phyloP scores from a whole-genome alignment of 2,888 invertebrate species.

The Oligia fasciuncula region DNA sequence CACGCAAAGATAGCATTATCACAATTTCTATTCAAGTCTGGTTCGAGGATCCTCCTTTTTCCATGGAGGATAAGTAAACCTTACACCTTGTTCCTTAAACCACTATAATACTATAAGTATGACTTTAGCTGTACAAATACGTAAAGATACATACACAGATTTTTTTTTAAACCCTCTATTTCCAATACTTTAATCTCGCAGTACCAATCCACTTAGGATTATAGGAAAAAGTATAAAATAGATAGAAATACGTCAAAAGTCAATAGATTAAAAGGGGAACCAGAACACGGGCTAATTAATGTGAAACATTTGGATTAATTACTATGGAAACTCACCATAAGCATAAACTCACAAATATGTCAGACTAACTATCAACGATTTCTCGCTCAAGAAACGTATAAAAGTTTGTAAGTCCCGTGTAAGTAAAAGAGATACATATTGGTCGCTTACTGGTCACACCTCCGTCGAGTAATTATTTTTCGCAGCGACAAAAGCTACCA shows the following conservation, averaged over 20 bases:
- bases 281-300: conserved; percentile 67
- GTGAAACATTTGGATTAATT: conserved; percentile 61
- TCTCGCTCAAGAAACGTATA: no score
- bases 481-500: no score
- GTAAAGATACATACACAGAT: background rate
- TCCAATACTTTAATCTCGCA: background rate
- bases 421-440: no score
- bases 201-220: conserved; percentile 27
- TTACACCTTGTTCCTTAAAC: no score
- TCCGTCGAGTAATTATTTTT: no score
- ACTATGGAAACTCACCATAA: conserved; percentile 56
- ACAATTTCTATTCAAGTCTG: background rate
- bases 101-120: no score
- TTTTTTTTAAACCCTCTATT: background rate
- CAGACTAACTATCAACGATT: background rate
- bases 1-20: background rate
- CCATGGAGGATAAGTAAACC: no score
- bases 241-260: conserved; percentile 59
- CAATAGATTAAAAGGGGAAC: conserved; percentile 67
- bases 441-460: no score
- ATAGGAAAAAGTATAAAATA: conserved; percentile 29
- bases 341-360: conserved; percentile 3
- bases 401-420: no score
- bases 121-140: background rate
- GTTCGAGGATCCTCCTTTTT: no score